Evolutionary conservation across 2,797 vertebrate species (phyloP).

Genomic region (Rhinichthys osculus): DNA sequence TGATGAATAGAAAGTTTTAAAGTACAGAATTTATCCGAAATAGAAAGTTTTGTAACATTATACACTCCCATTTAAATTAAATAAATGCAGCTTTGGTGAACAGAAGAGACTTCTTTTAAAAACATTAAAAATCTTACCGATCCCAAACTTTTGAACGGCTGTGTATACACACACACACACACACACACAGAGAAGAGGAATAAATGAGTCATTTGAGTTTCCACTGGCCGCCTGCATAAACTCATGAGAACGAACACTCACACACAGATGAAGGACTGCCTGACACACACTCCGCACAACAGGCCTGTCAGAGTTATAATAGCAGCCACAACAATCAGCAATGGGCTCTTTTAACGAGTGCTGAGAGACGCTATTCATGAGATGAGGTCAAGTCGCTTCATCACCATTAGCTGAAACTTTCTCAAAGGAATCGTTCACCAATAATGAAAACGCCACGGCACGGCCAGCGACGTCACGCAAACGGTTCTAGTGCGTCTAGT

Average conservation of each 20-base stretch:
- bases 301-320: neutral
- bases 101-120: too few species aligned
- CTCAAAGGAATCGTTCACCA: neutral
- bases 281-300: constrained; percentile 12
- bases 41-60: too few species aligned
- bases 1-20: too few species aligned
- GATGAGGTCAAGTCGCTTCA: constrained; percentile 23
- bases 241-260: neutral
- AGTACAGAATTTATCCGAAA: too few species aligned
- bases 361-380: neutral
- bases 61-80: too few species aligned
- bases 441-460: neutral
- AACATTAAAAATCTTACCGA: too few species aligned
- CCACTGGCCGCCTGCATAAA: neutral
- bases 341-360: constrained; percentile 7
- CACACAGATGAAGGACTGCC: neutral
- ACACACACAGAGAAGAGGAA: neutral
- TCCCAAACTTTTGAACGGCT: too few species aligned
- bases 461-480: neutral
- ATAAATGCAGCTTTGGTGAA: too few species aligned
- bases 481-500: too few species aligned
- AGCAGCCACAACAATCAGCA: constrained; percentile 11
- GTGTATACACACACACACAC: too few species aligned
- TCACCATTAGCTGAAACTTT: constrained; percentile 10
- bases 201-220: neutral